Base-by-base conservation (phyloP, 1,140 invertebrate species). In the Drosophila nikananu region DNA sequence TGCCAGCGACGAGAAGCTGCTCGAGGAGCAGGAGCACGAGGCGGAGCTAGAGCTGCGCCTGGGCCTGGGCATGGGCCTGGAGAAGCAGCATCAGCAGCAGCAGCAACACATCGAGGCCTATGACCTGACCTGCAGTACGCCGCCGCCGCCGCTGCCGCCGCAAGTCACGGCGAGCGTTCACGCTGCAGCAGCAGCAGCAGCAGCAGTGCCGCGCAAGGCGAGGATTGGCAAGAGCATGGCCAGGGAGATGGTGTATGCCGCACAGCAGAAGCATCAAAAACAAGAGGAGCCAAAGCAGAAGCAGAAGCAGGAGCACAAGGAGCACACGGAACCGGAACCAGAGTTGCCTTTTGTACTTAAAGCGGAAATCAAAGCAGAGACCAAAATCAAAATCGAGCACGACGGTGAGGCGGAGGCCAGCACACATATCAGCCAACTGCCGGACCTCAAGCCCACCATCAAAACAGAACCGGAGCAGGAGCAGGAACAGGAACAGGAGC, bases 171-270 rank as follows among this genome's bases (percentile, higher is more conserved):
- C 32, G 13, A n/a, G 17, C n/a, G 17, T 41, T 8, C 48, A 32
- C 12, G 27, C 44, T 2, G 62, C 61, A 10, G 32, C 13, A 12
- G 25, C 64, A 27, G 49, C 63, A 35, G 32, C 32, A 35, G 37
- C 44, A 1, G 62, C 62, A 12, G 35, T 15, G 41, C 84, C 92
- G 32, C 86, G 95, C n/a, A 94, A 95, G 77, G 95, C 95, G 5
- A 94, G 95, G n/a, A 94, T 96, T 30, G 95, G 95, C 30, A 96
- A 96, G 93, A 94, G 93, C n/a, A 95, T 95, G 95, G 95, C 95
- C 25, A 92, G 95, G 27, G 94, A 95, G 67, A 92, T 92, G 90
- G 91, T 93, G 19, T 92, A 92, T 73, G 83, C 86, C 2, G 80
- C 75, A 42, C 79, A 83, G 35, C 71, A 86, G 42, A 70, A 83